A percentile compares a stretch with the other conserved stretches of the same genome.
phyloP scores from a whole-genome alignment of 2,797 vertebrate species.

The Antrozous pallidus region DNA sequence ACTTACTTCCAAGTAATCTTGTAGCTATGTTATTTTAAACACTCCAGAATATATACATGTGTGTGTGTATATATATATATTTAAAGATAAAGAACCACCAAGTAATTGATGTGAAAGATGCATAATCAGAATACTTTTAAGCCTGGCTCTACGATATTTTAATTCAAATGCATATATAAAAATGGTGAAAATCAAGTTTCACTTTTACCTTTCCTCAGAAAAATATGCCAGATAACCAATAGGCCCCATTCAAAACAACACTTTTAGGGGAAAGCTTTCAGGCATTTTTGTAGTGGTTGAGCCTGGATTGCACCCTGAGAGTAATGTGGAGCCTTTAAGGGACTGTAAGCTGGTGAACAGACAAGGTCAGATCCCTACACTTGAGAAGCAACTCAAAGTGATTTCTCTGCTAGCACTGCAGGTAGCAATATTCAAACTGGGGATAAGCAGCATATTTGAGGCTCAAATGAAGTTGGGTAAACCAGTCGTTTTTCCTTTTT shows the following conservation, averaged over 20 bases:
- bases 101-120: constrained; percentile 16
- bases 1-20: not conserved
- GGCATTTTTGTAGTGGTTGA: not conserved
- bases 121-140: not conserved
- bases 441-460: not conserved
- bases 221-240: not conserved
- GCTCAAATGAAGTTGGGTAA: not conserved
- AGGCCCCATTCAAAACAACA: not conserved
- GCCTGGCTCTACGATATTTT: constrained; percentile 1
- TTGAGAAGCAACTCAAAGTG: not conserved
- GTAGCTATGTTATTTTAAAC: constrained; percentile 35
- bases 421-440: not conserved
- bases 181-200: not conserved
- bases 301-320: not conserved
- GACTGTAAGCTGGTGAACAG: not conserved
- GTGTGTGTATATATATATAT: not conserved
- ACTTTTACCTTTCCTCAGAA: not conserved
- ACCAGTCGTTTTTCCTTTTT: not conserved
- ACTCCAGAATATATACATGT: not conserved
- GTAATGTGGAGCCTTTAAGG: not conserved
- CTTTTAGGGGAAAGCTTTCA: constrained; percentile 20
- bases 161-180: not conserved
- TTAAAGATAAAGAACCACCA: not conserved
- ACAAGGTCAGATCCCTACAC: not conserved
- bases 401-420: not conserved